Base-by-base conservation (phyloP, 2,888 invertebrate species). In the Allygus modestus region DNA sequence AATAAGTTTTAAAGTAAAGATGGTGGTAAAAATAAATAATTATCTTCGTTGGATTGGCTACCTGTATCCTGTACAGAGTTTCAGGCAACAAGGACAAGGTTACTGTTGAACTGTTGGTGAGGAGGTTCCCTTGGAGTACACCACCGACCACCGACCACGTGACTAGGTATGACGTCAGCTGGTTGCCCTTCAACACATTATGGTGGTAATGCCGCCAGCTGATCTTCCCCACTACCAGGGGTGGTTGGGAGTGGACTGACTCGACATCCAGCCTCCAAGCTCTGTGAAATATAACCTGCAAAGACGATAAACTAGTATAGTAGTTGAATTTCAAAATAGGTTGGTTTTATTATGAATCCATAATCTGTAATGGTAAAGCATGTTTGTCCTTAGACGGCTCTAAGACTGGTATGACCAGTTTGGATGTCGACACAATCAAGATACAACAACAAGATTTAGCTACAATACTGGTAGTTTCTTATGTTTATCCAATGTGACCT, bases 121-220 rank as follows among this genome's bases (percentile, higher is more conserved):
- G 41, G 0, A 73, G 37, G 17, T 73, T 73, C n/a, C 73, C 73
- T n/a, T 5, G 9, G 20, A 73, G 0, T 1, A 73, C 73, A 15
- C 41, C 73, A 15, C 28, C 41, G 1, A 7, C 33, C 20, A 5
- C 23, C 5, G 37, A 20, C 73, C 73, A 73, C 73, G 73, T 73
- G 73, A 73, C 73, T 41, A 73, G 33, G 20, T 73, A 73, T 41
- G 73, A 65, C 65, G 65, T 73, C 73, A 73, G 4, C 41, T 17
- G n/a, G 15, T 20, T 9, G 73, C 1, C 17, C 41, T 31, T 69
- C 9, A 28, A 17, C 37, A 69, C 65, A 17, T 82, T 41, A 65
- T 31, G 2, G 65, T 65, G 65, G 23, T 28, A n/a, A 17, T 23
- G 33, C 51, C 28, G 41, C 82, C 82, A 82, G 43, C 71, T 51